Evolutionary conservation across 2,888 invertebrate genomes (phyloP), one percentile per base, ranked within the genome.

Genomic region (Drosophila kambysellisi): DNA sequence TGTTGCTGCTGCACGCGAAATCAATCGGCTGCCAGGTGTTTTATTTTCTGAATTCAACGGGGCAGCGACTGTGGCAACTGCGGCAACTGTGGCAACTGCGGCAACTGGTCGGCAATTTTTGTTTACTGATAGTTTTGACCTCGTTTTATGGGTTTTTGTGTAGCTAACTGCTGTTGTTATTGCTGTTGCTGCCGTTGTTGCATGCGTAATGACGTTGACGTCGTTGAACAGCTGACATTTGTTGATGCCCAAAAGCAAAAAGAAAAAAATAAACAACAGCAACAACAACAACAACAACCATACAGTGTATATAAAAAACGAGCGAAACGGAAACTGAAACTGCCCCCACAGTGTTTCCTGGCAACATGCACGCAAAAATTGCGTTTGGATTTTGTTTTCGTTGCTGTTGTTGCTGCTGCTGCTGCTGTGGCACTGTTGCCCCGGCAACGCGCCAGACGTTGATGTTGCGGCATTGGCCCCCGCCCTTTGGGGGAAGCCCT

Each of bases 81-180:
- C 64, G 25, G 62, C 76, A 73, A 79, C 75, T 79, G 75, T 25
- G 25, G 56, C 67, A 62, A 54, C 43, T 46, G 46, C 64, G 25
- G 62, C 76, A 73, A 79, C 75, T 79, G 75, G 75, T 64, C 63
- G 74, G 59, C 71, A 79, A 78, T 86, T 83, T 83, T 77, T 88
- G 82, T 83, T 85, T 86, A 80, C 83, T 73, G 86, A 88, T 85
- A 85, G 85, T 85, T 85, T 85, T 85, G 88, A 88, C 85, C 85
- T 85, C 76, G 89, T 87, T 86, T 83, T 72, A 62, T 72, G 61
- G 32, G 41, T 41, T 48, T 54, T 60, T 46, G 25, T 46, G 56
- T 67, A 48, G 67, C 53, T 62, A 25, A 50, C 8, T 43, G 66
- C 9, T 62, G 64, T 35, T 56, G 68, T 70, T 62, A 64, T 48